Evolutionary conservation across 2,888 invertebrate genomes (phyloP).

Genomic region (Nezara viridula): DNA sequence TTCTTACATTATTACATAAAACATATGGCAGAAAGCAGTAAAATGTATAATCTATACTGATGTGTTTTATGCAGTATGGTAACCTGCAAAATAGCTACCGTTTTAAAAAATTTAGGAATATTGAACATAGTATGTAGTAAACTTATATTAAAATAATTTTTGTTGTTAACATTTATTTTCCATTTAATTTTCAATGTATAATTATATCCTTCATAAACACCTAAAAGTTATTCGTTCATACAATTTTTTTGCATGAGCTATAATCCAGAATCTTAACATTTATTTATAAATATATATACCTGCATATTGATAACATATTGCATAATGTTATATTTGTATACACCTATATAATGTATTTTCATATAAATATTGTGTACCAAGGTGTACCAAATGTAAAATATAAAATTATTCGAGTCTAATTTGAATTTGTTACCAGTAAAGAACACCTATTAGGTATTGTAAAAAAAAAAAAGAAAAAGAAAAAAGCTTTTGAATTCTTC

Average conservation of each 20-base stretch:
- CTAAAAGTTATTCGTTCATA: neutral
- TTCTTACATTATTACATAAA: slow-evolving; percentile 85
- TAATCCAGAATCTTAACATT: neutral
- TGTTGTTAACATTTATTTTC: neutral
- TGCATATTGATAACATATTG: neutral
- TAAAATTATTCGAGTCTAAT: neutral
- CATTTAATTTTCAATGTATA: neutral
- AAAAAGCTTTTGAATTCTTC: neutral
- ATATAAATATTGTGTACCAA: neutral
- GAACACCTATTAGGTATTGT: neutral
- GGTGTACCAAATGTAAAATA: too few relatives aligned
- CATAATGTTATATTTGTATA: neutral
- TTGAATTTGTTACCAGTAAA: neutral
- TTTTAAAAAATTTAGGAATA: neutral
- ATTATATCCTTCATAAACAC: neutral
- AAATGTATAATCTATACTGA: neutral
- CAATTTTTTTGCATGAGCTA: neutral
- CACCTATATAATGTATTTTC: neutral
- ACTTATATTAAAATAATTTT: neutral
- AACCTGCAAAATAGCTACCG: neutral
- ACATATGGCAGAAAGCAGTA: slow-evolving; percentile 62
- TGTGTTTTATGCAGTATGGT: neutral
- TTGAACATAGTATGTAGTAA: neutral
- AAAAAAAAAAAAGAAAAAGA: neutral
- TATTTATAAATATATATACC: neutral